Conservation (phyloP, 2,113 vertebrate species). For the Natator depressus region DNA sequence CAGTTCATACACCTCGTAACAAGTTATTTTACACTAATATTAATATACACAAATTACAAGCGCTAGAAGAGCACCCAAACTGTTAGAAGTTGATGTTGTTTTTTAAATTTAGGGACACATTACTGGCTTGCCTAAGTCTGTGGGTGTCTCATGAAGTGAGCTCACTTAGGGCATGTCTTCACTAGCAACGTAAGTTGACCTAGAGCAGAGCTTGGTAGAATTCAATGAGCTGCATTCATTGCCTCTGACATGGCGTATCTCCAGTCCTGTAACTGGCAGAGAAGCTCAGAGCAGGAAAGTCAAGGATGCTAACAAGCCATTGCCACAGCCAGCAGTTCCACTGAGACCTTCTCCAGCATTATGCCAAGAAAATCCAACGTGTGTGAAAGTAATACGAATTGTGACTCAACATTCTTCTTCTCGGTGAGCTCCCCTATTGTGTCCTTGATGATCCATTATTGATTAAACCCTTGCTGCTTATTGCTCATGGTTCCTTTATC, state of each 20-base stretch:
- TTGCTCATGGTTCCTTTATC: neutral
- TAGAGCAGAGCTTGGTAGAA: neutral
- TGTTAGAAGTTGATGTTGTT: neutral
- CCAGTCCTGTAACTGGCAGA: neutral
- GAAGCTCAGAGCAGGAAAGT: neutral
- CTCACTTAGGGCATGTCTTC: neutral
- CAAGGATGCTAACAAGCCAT: neutral
- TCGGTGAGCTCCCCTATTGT: neutral
- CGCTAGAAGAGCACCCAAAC: neutral
- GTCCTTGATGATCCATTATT: neutral
- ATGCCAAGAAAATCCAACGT: neutral
- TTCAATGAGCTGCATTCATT: neutral
- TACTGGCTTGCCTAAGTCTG: neutral
- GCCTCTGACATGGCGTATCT: no score
- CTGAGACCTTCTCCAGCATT: no score
- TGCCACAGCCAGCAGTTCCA: no score
- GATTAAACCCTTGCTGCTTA: neutral
- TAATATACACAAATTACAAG: neutral
- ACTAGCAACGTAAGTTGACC: no score
- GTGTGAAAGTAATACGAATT: neutral
- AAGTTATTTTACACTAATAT: neutral
- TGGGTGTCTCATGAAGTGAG: neutral
- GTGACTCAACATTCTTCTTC: neutral
- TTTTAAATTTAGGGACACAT: neutral
- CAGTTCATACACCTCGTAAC: neutral